phyloP scores from a whole-genome alignment of 2,888 invertebrate species.

The Laspeyria flexula region DNA sequence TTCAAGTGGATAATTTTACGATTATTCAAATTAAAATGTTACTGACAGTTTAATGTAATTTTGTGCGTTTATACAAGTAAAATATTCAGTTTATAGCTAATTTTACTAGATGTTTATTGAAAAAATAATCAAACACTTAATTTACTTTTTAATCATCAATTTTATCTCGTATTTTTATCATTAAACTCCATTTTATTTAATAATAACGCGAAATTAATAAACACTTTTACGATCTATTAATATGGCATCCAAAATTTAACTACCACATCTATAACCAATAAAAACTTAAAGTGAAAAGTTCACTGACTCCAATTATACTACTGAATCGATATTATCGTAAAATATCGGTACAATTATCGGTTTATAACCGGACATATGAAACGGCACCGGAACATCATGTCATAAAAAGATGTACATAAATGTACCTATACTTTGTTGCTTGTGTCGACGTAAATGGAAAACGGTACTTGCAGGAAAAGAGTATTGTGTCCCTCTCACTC shows the following conservation, averaged over 20 bases:
- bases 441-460: conserved; percentile 22
- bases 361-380: conserved; percentile 33
- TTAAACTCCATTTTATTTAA: too few species aligned
- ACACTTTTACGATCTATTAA: background rate
- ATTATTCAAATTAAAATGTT: too few species aligned
- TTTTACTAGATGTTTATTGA: too few species aligned
- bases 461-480: conserved; percentile 6
- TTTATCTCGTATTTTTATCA: too few species aligned
- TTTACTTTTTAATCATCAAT: too few species aligned
- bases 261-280: background rate
- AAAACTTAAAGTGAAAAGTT: conserved; percentile 13
- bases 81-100: too few species aligned
- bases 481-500: too few species aligned
- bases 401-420: conserved; percentile 36
- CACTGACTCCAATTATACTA: conserved; percentile 28
- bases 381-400: conserved; percentile 33
- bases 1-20: too few species aligned
- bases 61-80: too few species aligned
- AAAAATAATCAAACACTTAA: too few species aligned
- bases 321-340: conserved; percentile 16
- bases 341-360: conserved; percentile 24
- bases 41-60: too few species aligned
- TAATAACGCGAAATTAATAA: background rate
- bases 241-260: background rate
- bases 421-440: conserved; percentile 9